These are phyloP conservation scores for Entosphenus tridentatus DNA, from an alignment of 2,113 vertebrate species.

Conservation along the genomic window DNA sequence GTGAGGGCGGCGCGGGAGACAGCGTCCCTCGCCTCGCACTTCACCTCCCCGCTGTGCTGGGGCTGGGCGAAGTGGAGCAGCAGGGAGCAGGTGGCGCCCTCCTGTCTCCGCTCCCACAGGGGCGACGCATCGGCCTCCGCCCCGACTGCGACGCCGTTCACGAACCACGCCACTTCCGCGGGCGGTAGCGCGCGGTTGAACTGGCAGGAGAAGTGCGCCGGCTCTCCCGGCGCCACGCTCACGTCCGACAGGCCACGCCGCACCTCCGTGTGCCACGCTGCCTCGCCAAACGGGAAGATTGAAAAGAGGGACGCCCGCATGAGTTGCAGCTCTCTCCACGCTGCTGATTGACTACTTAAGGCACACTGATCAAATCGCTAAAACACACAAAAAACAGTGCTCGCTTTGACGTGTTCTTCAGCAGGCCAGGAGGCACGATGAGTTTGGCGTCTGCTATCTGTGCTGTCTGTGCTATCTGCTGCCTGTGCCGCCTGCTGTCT, in stretches of 20 bases:
- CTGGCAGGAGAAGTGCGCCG: constrained; percentile 38
- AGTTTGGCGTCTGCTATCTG: too few relatives aligned
- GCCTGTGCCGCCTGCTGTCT: too few relatives aligned
- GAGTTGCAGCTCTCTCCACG: too few relatives aligned
- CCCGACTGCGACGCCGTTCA: constrained; percentile 38
- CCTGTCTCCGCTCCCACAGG: constrained; percentile 18
- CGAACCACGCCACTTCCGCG: constrained; percentile 51
- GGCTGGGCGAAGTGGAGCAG: constrained; percentile 29
- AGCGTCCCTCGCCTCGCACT: constrained; percentile 71
- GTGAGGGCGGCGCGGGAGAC: constrained; percentile 45
- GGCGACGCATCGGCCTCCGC: constrained; percentile 36
- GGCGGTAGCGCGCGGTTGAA: constrained; percentile 46
- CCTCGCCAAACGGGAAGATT: too few relatives aligned
- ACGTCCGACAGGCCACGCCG: constrained; percentile 33
- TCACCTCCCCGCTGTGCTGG: constrained; percentile 55
- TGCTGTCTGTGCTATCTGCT: too few relatives aligned
- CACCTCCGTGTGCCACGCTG: constrained; percentile 61
- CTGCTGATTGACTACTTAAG: too few relatives aligned
- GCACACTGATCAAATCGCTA: too few relatives aligned
- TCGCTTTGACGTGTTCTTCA: too few relatives aligned
- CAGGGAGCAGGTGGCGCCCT: constrained; percentile 37
- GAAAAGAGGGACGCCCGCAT: too few relatives aligned
- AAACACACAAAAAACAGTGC: too few relatives aligned
- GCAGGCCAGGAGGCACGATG: too few relatives aligned
- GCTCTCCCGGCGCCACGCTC: constrained; percentile 26